Conservation (phyloP, 2,888 invertebrate genomes). For the Octodonta nipae region DNA sequence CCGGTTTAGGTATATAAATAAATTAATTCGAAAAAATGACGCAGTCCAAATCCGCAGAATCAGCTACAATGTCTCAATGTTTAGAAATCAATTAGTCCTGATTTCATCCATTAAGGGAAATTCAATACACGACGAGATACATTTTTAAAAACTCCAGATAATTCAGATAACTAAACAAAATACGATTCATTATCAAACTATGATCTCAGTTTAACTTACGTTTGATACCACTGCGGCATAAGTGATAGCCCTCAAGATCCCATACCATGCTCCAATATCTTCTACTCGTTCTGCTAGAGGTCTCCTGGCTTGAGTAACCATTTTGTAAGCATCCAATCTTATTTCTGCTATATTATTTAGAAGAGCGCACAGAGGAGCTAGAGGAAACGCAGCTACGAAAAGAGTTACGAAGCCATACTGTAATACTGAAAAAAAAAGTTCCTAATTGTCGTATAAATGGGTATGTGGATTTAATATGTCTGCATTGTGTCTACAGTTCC, state of each 20-base stretch:
- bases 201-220: constrained; percentile 38
- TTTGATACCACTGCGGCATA: constrained; percentile 79
- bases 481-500: too few species aligned
- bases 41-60: too few species aligned
- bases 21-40: too few species aligned
- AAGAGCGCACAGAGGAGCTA: constrained; percentile 89
- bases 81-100: too few species aligned
- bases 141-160: too few species aligned
- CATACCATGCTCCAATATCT: constrained; percentile 87
- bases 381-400: constrained; percentile 92
- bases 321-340: constrained; percentile 87
- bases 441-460: too few species aligned
- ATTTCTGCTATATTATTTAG: constrained; percentile 94
- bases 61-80: too few species aligned
- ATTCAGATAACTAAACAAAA: not conserved
- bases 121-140: too few species aligned
- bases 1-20: too few species aligned
- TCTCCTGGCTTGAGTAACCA: constrained; percentile 84
- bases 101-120: too few species aligned
- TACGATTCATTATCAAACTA: not conserved
- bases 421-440: constrained; percentile 50
- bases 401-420: constrained; percentile 96
- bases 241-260: constrained; percentile 80
- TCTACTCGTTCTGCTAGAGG: constrained; percentile 82
- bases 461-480: too few species aligned